Percentiles rank a stretch among this genome's conserved stretches.
These are phyloP conservation scores for Serranus cabrilla DNA, from an alignment of 2,797 vertebrate species.

Conservation along the genomic window DNA sequence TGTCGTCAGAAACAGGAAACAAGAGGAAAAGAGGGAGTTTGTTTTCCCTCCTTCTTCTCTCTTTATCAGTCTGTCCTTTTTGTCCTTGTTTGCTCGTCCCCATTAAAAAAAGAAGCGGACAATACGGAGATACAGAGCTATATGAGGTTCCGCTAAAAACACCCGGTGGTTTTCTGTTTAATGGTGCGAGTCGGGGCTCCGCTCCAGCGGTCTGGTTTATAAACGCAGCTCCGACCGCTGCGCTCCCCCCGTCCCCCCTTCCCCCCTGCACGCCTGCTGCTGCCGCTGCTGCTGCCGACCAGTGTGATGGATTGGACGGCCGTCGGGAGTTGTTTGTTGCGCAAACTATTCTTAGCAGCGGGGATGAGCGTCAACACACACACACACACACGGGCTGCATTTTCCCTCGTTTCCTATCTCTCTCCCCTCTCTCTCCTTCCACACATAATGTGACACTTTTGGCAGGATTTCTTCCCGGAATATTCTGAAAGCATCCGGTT, in stretches of 20 bases:
- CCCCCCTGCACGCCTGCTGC: constrained; percentile 24
- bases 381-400: constrained; percentile 15
- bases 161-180: constrained; percentile 80
- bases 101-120: background rate
- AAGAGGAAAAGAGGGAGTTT: constrained; percentile 7
- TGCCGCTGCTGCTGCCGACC: constrained; percentile 57
- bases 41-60: background rate
- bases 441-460: constrained; percentile 34
- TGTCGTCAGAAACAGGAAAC: constrained; percentile 69
- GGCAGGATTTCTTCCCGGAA: constrained; percentile 24
- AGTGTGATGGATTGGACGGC: constrained; percentile 78
- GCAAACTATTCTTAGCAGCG: constrained; percentile 83
- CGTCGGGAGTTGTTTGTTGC: constrained; percentile 83
- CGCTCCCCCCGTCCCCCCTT: background rate
- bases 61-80: constrained; percentile 11
- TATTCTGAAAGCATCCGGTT: constrained; percentile 23
- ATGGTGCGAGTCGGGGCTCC: constrained; percentile 78
- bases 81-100: constrained; percentile 6
- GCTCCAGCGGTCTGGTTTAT: constrained; percentile 78
- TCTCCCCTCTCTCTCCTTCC: constrained; percentile 39
- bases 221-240: constrained; percentile 69
- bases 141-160: constrained; percentile 65
- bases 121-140: constrained; percentile 29
- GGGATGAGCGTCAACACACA: constrained; percentile 74
- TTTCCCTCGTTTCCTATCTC: constrained; percentile 34